These are phyloP conservation scores for Raillietiella orientalis DNA, from an alignment of 2,888 invertebrate genomes.

Conservation along the genomic window DNA sequence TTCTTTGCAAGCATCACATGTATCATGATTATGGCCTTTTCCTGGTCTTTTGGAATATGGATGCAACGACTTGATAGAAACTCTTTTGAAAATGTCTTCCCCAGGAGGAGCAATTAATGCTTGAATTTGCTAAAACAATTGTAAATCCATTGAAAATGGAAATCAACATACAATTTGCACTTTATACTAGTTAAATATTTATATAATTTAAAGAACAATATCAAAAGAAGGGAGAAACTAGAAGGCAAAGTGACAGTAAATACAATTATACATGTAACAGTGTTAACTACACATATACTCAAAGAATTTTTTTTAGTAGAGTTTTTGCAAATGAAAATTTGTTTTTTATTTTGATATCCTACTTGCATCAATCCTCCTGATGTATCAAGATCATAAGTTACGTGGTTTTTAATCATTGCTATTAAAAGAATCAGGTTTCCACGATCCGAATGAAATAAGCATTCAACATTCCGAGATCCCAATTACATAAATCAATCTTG, in stretches of 20 bases:
- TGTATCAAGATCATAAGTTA: slow-evolving; percentile 39
- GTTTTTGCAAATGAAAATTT: no score
- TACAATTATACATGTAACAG: slow-evolving; percentile 6
- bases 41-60: slow-evolving; percentile 44
- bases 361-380: slow-evolving; percentile 64
- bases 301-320: no score
- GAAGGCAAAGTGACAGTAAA: background rate
- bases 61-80: slow-evolving; percentile 22
- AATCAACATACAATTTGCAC: no score
- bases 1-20: slow-evolving; percentile 75
- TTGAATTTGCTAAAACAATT: slow-evolving; percentile 52
- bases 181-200: no score
- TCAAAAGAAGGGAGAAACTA: slow-evolving; percentile 8
- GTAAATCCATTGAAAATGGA: no score
- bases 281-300: no score
- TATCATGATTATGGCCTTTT: slow-evolving; percentile 62
- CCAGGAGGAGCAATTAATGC: slow-evolving; percentile 58
- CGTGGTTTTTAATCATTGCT: no score
- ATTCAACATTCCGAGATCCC: no score
- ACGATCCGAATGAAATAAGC: no score
- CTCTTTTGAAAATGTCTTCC: slow-evolving; percentile 21
- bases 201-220: slow-evolving; percentile 5
- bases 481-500: no score
- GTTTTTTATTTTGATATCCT: no score
- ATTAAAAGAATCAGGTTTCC: no score